phyloP scores from a whole-genome alignment of 2,113 vertebrate species.

The Microcebus griseorufus region DNA sequence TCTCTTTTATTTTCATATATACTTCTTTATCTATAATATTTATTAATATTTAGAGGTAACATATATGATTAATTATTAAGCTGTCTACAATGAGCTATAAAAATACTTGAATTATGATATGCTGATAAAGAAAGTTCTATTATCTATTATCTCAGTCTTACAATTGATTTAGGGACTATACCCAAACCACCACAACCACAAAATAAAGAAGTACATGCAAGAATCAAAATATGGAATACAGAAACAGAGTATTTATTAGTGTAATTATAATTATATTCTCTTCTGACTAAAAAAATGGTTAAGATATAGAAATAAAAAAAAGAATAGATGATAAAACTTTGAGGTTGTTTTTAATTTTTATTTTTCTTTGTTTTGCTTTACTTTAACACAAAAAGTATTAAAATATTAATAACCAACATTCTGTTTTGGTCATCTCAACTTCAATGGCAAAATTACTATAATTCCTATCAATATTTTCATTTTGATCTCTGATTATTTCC shows the following conservation, averaged over 20 bases:
- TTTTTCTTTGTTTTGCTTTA: constrained; percentile 1
- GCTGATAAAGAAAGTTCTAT: neutral
- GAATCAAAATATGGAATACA: neutral
- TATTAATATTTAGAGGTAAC: neutral
- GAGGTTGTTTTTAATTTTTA: neutral
- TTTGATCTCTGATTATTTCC: neutral
- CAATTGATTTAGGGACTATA: neutral
- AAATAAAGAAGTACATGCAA: neutral
- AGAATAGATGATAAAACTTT: neutral
- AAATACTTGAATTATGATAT: neutral
- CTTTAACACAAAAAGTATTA: neutral
- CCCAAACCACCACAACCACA: neutral
- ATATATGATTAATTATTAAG: neutral
- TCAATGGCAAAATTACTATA: neutral
- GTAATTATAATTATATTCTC: neutral
- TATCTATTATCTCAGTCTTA: neutral
- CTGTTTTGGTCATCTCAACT: neutral
- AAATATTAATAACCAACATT: neutral
- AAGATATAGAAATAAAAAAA: neutral
- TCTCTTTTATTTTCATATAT: neutral
- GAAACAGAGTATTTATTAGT: neutral
- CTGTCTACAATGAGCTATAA: neutral
- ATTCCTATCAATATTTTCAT: neutral
- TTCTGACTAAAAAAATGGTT: neutral
- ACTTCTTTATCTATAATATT: neutral